These are phyloP conservation scores for Danaus chrysippus DNA, from an alignment of 2,888 invertebrate genomes.

Conservation along the genomic window DNA sequence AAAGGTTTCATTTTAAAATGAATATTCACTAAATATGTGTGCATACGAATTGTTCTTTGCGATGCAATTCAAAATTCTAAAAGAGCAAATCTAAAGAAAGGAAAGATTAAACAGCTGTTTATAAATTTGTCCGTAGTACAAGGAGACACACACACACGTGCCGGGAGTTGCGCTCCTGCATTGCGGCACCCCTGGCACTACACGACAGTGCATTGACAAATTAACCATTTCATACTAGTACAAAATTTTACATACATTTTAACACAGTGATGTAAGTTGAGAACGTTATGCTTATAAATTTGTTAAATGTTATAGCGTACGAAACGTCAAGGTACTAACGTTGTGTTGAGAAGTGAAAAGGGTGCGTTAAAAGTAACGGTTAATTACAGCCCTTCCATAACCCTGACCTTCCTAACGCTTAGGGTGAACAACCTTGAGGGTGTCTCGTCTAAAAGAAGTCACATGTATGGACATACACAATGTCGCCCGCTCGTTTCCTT, in stretches of 20 bases:
- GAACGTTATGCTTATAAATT: no score
- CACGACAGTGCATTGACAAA: conserved; percentile 25
- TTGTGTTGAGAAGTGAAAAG: no score
- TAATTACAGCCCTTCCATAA: conserved; percentile 42
- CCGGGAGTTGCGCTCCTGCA: conserved; percentile 59
- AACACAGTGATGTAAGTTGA: background rate
- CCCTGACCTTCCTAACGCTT: conserved; percentile 69
- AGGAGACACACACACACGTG: conserved; percentile 11
- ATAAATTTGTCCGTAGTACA: conserved; percentile 10
- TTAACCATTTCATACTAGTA: conserved; percentile 22
- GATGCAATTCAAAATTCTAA: background rate
- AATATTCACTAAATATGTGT: no score
- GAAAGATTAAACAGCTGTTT: conserved; percentile 10
- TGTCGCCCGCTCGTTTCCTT: conserved; percentile 34
- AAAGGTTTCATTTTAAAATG: no score
- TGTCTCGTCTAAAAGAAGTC: conserved; percentile 70
- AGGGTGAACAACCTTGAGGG: conserved; percentile 68
- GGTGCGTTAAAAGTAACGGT: conserved; percentile 14
- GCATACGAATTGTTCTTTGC: no score
- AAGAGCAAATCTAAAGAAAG: background rate
- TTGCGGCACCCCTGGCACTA: conserved; percentile 53
- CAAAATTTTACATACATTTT: background rate
- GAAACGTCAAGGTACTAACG: no score
- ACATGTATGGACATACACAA: conserved; percentile 52
- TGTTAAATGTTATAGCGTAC: no score